These are phyloP conservation scores for Enteromius radiatus DNA, from an alignment of 2,797 vertebrate genomes.

Conservation along the genomic window DNA sequence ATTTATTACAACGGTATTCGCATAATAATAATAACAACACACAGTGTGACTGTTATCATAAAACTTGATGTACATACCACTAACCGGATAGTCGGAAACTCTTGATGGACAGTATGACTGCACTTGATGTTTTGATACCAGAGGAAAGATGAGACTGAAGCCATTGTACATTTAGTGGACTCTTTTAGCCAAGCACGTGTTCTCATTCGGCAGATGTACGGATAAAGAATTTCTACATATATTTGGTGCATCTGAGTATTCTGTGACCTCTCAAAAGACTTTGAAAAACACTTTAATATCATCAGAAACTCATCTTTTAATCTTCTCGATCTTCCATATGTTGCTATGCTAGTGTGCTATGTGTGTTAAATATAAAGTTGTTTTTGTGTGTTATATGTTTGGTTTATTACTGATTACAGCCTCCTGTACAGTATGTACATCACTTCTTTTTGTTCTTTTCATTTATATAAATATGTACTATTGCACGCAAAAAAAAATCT, in stretches of 20 bases:
- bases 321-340: constrained; percentile 56
- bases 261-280: constrained; percentile 11
- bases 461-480: constrained; percentile 50
- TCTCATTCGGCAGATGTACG: constrained; percentile 33
- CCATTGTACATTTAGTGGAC: not conserved
- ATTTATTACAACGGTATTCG: constrained; percentile 66
- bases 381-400: constrained; percentile 35
- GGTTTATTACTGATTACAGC: constrained; percentile 31
- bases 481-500: constrained; percentile 45
- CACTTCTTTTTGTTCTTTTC: constrained; percentile 21
- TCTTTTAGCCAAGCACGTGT: constrained; percentile 5
- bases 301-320: constrained; percentile 40
- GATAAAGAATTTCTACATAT: constrained; percentile 10
- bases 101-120: constrained; percentile 37
- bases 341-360: constrained; percentile 43
- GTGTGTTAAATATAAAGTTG: constrained; percentile 39
- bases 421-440: constrained; percentile 29
- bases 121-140: constrained; percentile 36
- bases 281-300: constrained; percentile 19
- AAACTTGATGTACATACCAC: constrained; percentile 30
- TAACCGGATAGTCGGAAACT: constrained; percentile 4
- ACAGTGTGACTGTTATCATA: constrained; percentile 74
- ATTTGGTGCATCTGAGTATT: constrained; percentile 31
- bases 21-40: constrained; percentile 59
- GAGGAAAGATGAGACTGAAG: constrained; percentile 4